These are phyloP conservation scores for Leucopsar rothschildi DNA, from an alignment of 2,113 vertebrate genomes.

Conservation along the genomic window DNA sequence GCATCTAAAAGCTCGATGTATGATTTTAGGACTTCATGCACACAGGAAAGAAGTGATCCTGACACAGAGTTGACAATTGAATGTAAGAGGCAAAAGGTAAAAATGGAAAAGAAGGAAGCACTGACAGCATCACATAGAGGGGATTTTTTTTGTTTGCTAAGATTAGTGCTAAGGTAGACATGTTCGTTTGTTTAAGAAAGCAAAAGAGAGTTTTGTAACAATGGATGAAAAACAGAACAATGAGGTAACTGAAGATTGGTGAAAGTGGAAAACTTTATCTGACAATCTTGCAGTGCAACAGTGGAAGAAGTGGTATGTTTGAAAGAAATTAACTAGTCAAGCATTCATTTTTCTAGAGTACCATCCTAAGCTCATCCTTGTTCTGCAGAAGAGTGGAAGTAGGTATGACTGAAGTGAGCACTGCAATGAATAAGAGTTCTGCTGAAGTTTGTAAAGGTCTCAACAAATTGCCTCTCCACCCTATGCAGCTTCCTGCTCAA, in stretches of 20 bases:
- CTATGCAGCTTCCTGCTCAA: not conserved
- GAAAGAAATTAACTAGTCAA: not conserved
- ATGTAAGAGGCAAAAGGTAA: not conserved
- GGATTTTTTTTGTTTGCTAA: not conserved
- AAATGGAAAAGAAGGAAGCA: not conserved
- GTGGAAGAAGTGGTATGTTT: not conserved
- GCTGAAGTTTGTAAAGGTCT: not conserved
- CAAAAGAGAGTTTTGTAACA: not conserved
- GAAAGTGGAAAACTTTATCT: not conserved
- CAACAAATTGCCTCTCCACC: not conserved
- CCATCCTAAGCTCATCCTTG: not conserved
- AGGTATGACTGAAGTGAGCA: not conserved
- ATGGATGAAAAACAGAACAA: not conserved
- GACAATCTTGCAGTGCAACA: not conserved
- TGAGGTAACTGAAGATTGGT: not conserved
- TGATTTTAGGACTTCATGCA: not conserved
- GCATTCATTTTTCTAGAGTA: not conserved
- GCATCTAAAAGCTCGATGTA: not conserved
- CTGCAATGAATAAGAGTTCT: not conserved
- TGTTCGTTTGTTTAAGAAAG: not conserved
- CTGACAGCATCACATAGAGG: not conserved
- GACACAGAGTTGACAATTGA: not conserved
- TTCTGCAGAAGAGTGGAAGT: not conserved
- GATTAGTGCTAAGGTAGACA: not conserved
- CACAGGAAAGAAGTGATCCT: not conserved